Percentiles rank a stretch among this genome's conserved stretches.
Conservation (phyloP, 2,797 vertebrate genomes). For the Pempheris klunzingeri region DNA sequence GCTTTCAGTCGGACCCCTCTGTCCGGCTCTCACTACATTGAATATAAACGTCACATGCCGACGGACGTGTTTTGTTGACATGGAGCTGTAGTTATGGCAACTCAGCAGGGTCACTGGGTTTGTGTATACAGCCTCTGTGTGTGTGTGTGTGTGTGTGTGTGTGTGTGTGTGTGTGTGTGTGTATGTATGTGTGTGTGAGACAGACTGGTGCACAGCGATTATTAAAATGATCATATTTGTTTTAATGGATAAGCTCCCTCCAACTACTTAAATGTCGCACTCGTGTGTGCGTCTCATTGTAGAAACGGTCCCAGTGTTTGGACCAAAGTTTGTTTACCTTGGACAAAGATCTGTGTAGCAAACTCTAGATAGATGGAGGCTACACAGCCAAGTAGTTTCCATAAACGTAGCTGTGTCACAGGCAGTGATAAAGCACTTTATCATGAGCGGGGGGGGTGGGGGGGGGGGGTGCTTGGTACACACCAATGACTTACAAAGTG, state of each 20-base stretch:
- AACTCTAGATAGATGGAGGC: conserved; percentile 49
- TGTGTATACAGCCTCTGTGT: conserved; percentile 56
- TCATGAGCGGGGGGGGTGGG: conserved; percentile 52
- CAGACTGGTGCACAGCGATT: conserved; percentile 40
- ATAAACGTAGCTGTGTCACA: conserved; percentile 50
- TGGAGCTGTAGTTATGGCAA: conserved; percentile 76
- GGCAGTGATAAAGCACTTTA: conserved; percentile 61
- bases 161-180: conserved; percentile 62
- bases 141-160: conserved; percentile 33
- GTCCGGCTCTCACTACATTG: conserved; percentile 47
- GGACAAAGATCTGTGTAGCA: conserved; percentile 53
- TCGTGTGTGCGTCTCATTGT: conserved; percentile 7
- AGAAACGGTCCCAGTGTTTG: conserved; percentile 18
- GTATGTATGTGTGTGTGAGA: conserved; percentile 42
- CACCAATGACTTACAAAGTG: conserved; percentile 49
- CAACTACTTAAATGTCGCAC: conserved; percentile 41
- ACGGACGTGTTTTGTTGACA: conserved; percentile 76
- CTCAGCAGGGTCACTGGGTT: conserved; percentile 67
- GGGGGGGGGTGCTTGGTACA: conserved; percentile 51
- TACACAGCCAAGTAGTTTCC: conserved; percentile 49
- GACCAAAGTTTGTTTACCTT: conserved; percentile 54
- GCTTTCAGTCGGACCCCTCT: conserved; percentile 51
- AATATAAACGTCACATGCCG: conserved; percentile 69
- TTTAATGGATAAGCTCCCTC: conserved; percentile 56
- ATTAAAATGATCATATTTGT: conserved; percentile 66